Evolutionary conservation across 1,140 invertebrate species (phyloP).

Genomic region (Alviniconcha marisindica): DNA sequence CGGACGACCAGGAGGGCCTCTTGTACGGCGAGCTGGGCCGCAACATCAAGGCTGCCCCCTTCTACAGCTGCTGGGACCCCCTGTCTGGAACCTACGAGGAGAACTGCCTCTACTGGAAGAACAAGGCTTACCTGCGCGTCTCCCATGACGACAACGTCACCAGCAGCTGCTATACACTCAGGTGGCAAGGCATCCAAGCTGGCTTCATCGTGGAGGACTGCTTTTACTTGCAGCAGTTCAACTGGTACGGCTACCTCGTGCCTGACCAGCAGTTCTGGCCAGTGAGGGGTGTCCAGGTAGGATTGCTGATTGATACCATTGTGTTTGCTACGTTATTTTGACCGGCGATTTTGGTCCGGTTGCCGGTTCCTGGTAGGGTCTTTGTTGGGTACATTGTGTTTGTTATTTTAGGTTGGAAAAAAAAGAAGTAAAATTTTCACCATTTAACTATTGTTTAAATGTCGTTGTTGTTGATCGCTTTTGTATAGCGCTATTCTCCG

Average conservation of each 20-base stretch:
- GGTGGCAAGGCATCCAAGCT: constrained; percentile 44
- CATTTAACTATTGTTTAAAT: too few species aligned
- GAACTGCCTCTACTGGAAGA: constrained; percentile 50
- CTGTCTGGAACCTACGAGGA: constrained; percentile 25
- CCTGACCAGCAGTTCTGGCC: constrained; percentile 46
- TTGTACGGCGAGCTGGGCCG: constrained; percentile 53
- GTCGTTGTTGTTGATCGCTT: too few species aligned
- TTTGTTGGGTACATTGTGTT: background rate
- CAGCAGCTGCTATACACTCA: constrained; percentile 44
- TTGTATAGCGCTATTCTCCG: too few species aligned
- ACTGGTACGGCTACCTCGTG: constrained; percentile 50
- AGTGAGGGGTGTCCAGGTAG: constrained; percentile 15
- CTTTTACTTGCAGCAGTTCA: constrained; percentile 52
- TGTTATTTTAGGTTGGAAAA: too few species aligned
- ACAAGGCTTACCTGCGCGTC: constrained; percentile 48
- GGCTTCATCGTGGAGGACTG: constrained; percentile 51
- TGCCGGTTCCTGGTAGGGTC: background rate
- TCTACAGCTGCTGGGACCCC: constrained; percentile 47
- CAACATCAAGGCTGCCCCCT: constrained; percentile 47
- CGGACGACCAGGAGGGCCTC: constrained; percentile 43
- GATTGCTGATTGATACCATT: too few species aligned
- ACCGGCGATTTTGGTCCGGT: background rate
- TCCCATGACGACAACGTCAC: constrained; percentile 39
- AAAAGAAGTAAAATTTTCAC: too few species aligned
- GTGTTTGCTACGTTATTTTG: too few species aligned